Evolutionary conservation across 2,113 vertebrate species (phyloP).

Genomic region (Syngnathus floridae): DNA sequence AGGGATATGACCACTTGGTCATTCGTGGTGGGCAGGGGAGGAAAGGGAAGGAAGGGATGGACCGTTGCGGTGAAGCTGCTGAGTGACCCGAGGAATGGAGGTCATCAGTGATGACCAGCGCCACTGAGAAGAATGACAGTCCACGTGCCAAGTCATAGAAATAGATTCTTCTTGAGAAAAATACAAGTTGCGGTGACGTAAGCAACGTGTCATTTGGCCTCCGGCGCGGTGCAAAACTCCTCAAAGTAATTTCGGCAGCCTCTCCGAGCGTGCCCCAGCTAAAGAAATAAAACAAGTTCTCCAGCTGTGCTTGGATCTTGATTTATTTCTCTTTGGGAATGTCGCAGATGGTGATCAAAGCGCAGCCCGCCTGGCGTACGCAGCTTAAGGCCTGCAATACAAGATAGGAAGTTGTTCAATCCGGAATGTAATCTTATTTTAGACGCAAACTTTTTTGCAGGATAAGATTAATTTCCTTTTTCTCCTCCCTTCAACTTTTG

Average conservation of each 20-base stretch:
- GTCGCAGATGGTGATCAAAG: constrained; percentile 56
- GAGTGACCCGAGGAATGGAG: constrained; percentile 40
- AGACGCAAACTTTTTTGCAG: constrained; percentile 4
- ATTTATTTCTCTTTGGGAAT: constrained; percentile 45
- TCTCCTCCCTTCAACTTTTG: neutral
- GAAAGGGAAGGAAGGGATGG: constrained; percentile 50
- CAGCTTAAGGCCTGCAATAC: constrained; percentile 32
- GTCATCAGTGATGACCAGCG: constrained; percentile 38
- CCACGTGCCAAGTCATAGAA: constrained; percentile 35
- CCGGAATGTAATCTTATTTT: constrained; percentile 25
- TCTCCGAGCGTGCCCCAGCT: constrained; percentile 28
- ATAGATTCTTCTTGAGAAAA: constrained; percentile 11
- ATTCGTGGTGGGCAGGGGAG: constrained; percentile 51
- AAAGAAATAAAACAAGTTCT: constrained; percentile 38
- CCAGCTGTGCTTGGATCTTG: constrained; percentile 29
- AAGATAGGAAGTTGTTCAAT: constrained; percentile 37
- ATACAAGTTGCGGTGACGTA: neutral
- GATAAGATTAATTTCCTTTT: constrained; percentile 8
- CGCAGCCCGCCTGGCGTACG: constrained; percentile 40
- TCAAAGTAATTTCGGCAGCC: constrained; percentile 28
- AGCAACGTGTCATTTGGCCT: constrained; percentile 15
- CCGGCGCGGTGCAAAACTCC: constrained; percentile 28
- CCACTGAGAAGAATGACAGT: constrained; percentile 54
- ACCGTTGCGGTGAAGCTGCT: too few relatives aligned
- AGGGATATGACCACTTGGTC: constrained; percentile 68